Evolutionary conservation across 2,113 vertebrate species (phyloP), one percentile per base, ranked within the genome.

Genomic region (Microcebus ravelobensis): DNA sequence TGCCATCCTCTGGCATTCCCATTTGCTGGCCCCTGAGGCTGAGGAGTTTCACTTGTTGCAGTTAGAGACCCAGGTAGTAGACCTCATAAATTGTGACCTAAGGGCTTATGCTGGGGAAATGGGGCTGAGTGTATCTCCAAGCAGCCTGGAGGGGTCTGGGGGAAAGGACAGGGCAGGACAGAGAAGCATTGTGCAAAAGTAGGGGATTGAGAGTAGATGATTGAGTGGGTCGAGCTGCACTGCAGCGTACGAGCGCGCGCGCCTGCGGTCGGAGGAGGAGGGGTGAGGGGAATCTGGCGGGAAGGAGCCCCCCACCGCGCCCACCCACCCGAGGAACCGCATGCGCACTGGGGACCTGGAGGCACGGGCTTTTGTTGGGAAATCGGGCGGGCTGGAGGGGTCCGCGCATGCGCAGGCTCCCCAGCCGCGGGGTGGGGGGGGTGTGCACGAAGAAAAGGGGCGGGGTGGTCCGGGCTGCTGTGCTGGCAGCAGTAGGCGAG

Each of bases 401-500:
- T 95, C 95, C 17, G 61, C 93, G 93, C 97, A 97, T 95, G 97
- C 96, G 95, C 95, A 73, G 65, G 45, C 18, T 86, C 12, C 77
- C 55, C 42, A 14, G 67, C 77, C 52, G 52, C 73, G 18, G 23
- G 59, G 17, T 8, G 45, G 45, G 9, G 45, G 45, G 45, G 55
- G 65, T 94, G 89, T 94, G 89, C 87, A 67, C 82, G 55, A 81
- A 95, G 93, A 80, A 93, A 96, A 96, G 96, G 94, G 92, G 94
- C 87, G 94, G 92, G 90, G 95, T 96, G 93, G 95, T 91, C 31
- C 3, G 92, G 96, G 95, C 92, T 97, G 97, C 97, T 96, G 95
- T 93, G 96, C 97, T 97, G 97, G 97, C 97, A 95, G 96, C 97
- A 34, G 96, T 57, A 88, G 92, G 95, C 90, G 92, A 97, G 94